Evolutionary conservation across 2,888 invertebrate genomes (phyloP).

Genomic region (Minunthozetes semirufus): DNA sequence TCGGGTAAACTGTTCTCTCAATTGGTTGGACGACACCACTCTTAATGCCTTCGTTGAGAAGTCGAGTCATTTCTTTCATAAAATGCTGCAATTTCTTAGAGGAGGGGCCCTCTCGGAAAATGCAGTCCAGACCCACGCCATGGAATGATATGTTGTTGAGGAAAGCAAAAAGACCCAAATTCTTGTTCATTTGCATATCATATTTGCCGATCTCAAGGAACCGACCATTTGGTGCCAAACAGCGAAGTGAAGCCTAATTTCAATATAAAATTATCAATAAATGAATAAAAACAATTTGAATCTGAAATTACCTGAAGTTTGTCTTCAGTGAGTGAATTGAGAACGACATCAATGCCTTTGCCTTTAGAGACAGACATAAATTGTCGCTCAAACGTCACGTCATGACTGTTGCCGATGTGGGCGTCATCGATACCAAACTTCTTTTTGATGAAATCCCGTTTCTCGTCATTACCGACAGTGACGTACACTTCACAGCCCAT

Average conservation of each 20-base stretch:
- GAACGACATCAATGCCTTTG: conserved; percentile 78
- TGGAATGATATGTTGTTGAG: conserved; percentile 93
- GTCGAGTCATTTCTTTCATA: conserved; percentile 67
- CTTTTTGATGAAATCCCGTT: conserved; percentile 75
- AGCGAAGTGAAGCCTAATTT: conserved; percentile 58
- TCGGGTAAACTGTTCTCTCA: conserved; percentile 73
- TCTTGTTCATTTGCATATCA: conserved; percentile 81
- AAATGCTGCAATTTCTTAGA: conserved; percentile 46
- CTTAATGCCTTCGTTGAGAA: conserved; percentile 75
- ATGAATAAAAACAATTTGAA: conserved; percentile 6
- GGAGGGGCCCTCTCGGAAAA: conserved; percentile 71
- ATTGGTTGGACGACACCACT: conserved; percentile 84
- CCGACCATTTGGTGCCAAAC: conserved; percentile 82
- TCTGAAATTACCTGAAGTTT: conserved; percentile 77
- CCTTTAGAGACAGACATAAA: conserved; percentile 76
- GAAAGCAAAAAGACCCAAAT: conserved; percentile 78
- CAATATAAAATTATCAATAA: neutral
- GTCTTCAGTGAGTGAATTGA: conserved; percentile 91
- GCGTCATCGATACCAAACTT: conserved; percentile 75
- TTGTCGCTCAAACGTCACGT: conserved; percentile 82
- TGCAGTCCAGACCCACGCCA: conserved; percentile 86
- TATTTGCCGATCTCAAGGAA: conserved; percentile 98
- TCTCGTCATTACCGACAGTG: conserved; percentile 71
- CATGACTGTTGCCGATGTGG: conserved; percentile 83
- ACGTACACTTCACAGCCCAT: conserved; percentile 82